Percentiles rank a stretch among this genome's conserved stretches.
phyloP scores from a whole-genome alignment of 2,797 vertebrate genomes.

The Silurus aristotelis region DNA sequence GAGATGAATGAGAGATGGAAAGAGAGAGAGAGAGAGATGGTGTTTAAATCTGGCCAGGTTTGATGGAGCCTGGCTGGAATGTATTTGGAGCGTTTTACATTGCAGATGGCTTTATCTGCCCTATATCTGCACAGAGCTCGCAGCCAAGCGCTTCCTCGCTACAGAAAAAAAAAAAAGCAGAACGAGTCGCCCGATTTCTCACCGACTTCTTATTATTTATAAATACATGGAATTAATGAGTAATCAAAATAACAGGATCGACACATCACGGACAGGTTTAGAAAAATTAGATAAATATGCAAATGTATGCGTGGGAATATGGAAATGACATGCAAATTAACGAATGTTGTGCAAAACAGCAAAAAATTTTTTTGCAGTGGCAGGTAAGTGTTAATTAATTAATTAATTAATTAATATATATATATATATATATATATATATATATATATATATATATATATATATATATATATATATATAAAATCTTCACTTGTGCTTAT shows the following conservation, averaged over 20 bases:
- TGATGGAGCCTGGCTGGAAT: background rate
- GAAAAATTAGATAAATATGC: background rate
- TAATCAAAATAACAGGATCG: background rate
- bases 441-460: too few species aligned
- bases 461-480: too few species aligned
- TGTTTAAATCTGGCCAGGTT: background rate
- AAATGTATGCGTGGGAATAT: constrained; percentile 11
- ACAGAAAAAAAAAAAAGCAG: background rate
- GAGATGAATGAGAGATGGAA: background rate
- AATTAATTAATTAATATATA: too few species aligned
- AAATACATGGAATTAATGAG: constrained; percentile 2
- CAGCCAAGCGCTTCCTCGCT: constrained; percentile 11
- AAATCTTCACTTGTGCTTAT: too few species aligned
- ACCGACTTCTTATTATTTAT: background rate
- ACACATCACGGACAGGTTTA: background rate
- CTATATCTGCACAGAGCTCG: constrained; percentile 27
- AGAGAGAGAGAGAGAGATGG: background rate
- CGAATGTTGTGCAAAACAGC: background rate
- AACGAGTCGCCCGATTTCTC: background rate
- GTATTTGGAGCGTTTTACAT: constrained; percentile 15
- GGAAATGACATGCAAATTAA: background rate
- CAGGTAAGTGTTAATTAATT: too few species aligned
- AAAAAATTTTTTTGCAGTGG: background rate
- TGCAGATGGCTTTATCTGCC: constrained; percentile 29
- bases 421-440: too few species aligned